Conservation (phyloP, 1,140 invertebrate species). For the Planococcus citri region DNA sequence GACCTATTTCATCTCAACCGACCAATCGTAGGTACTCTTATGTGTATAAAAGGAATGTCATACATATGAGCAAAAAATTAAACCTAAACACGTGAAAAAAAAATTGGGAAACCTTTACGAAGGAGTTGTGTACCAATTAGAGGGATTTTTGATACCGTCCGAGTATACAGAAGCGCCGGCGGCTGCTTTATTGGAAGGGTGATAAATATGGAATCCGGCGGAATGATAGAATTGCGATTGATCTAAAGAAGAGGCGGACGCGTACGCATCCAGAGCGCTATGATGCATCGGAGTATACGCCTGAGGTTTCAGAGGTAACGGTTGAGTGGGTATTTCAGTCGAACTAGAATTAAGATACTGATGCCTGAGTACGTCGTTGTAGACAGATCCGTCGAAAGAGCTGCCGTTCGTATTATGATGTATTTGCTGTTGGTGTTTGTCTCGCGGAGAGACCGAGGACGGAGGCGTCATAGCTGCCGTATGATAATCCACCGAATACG, state of each 20-base stretch:
- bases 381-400: constrained; percentile 28
- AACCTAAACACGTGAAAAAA: background rate
- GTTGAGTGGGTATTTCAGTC: constrained; percentile 43
- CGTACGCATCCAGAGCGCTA: constrained; percentile 43
- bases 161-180: constrained; percentile 34
- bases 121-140: constrained; percentile 63
- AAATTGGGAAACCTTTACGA: constrained; percentile 42
- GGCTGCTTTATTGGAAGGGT: constrained; percentile 49
- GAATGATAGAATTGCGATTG: constrained; percentile 73
- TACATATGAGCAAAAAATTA: background rate
- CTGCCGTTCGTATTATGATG: constrained; percentile 37
- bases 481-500: constrained; percentile 66
- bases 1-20: too few species aligned
- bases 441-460: constrained; percentile 82
- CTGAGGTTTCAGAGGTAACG: constrained; percentile 78
- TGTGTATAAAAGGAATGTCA: background rate
- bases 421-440: constrained; percentile 56
- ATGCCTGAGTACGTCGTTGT: constrained; percentile 40
- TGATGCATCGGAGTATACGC: constrained; percentile 54
- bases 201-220: constrained; percentile 77
- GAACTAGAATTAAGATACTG: constrained; percentile 36
- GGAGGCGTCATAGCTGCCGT: constrained; percentile 93
- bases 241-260: constrained; percentile 44
- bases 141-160: constrained; percentile 38
- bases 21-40: too few species aligned